These are phyloP conservation scores for Melangyna quadrimaculata DNA, from an alignment of 2,888 invertebrate genomes.

Conservation along the genomic window DNA sequence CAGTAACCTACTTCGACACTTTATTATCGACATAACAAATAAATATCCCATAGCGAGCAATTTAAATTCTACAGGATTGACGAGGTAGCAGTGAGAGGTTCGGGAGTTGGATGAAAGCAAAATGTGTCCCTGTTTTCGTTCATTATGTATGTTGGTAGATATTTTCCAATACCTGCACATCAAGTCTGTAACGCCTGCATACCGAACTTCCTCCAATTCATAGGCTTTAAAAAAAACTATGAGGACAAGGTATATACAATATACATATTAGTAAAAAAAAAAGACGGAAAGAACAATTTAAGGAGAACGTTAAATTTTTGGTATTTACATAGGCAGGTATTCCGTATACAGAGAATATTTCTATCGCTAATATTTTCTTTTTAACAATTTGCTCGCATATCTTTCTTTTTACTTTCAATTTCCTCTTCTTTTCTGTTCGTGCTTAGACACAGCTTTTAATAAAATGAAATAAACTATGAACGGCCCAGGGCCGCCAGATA, in stretches of 20 bases:
- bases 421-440: too few relatives aligned
- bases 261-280: neutral
- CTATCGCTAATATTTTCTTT: too few relatives aligned
- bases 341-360: too few relatives aligned
- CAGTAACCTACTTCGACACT: slow-evolving; percentile 57
- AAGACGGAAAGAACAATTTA: neutral
- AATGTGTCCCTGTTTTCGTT: slow-evolving; percentile 52
- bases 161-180: slow-evolving; percentile 49
- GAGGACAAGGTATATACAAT: neutral
- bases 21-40: slow-evolving; percentile 69
- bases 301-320: neutral
- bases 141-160: too few relatives aligned
- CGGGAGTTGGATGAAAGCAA: neutral
- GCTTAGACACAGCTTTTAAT: too few relatives aligned
- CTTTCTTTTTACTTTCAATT: too few relatives aligned
- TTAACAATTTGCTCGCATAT: too few relatives aligned
- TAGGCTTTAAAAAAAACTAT: neutral
- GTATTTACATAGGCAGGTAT: neutral
- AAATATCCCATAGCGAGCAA: slow-evolving; percentile 60
- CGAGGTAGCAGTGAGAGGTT: neutral
- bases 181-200: neutral
- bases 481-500: too few relatives aligned
- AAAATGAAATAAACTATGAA: too few relatives aligned
- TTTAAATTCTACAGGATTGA: slow-evolving; percentile 40
- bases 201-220: neutral